Conservation (phyloP, 2,888 invertebrate genomes). For the Lagria hirta region DNA sequence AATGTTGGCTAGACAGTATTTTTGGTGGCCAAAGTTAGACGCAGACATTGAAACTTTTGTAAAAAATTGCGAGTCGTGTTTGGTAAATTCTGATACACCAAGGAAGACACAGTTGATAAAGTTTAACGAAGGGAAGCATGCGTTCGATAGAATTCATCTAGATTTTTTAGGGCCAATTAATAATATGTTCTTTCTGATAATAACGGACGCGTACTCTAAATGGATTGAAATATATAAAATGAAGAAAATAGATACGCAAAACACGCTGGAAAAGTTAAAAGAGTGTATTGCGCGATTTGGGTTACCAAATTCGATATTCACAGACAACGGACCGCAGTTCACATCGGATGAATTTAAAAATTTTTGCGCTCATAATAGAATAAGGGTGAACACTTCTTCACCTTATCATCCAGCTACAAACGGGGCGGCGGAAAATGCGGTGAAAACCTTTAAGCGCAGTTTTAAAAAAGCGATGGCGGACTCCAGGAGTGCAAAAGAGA, state of each 20-base stretch:
- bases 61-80: too few relatives aligned
- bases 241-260: background rate
- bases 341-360: background rate
- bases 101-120: too few relatives aligned
- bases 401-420: too few relatives aligned
- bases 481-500: too few relatives aligned
- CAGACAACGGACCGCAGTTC: background rate
- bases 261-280: background rate
- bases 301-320: background rate
- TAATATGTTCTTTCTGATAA: background rate
- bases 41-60: too few relatives aligned
- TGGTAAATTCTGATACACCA: background rate
- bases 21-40: too few relatives aligned
- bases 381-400: too few relatives aligned
- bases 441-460: too few relatives aligned
- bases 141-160: slow-evolving; percentile 2
- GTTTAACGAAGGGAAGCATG: background rate
- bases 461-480: too few relatives aligned
- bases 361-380: too few relatives aligned
- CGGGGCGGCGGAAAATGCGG: too few relatives aligned
- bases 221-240: slow-evolving; percentile 1
- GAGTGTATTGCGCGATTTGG: background rate
- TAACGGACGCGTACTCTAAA: background rate
- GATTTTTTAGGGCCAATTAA: background rate
- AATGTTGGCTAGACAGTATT: too few relatives aligned